These are phyloP conservation scores for Synaphobranchus kaupii DNA, from an alignment of 2,797 vertebrate genomes.

Conservation along the genomic window DNA sequence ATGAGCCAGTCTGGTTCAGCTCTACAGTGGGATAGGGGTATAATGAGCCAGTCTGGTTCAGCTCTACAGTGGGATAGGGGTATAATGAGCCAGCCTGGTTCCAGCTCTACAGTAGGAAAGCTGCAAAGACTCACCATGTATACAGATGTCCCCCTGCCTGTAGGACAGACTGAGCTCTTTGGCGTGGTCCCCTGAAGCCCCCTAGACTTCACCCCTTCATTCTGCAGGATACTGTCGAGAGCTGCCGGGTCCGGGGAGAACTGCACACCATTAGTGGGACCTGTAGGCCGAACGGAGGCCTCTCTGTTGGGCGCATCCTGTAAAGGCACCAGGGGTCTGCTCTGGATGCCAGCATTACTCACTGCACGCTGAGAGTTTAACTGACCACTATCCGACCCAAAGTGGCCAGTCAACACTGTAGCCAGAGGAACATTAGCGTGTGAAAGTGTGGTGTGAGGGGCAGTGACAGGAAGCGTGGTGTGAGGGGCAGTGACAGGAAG, in stretches of 20 bases:
- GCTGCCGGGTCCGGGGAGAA: conserved; percentile 65
- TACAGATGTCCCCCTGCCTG: conserved; percentile 44
- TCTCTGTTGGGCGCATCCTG: not conserved
- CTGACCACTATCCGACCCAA: not conserved
- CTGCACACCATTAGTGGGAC: not conserved
- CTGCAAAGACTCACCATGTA: conserved; percentile 47
- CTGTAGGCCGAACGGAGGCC: not conserved
- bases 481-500: conserved; percentile 27
- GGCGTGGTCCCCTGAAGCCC: conserved; percentile 35
- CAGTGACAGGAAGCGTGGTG: conserved; percentile 37
- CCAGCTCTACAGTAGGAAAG: not conserved
- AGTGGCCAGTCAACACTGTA: not conserved
- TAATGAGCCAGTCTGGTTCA: not conserved
- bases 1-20: not conserved
- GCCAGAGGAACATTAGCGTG: not conserved
- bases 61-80: not conserved
- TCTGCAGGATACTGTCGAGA: conserved; percentile 64
- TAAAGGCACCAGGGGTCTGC: not conserved
- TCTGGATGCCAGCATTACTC: not conserved
- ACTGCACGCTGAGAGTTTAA: not conserved
- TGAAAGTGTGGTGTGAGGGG: not conserved
- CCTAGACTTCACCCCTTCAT: conserved; percentile 57
- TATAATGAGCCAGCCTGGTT: not conserved
- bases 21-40: not conserved
- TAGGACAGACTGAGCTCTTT: conserved; percentile 33